Percentiles rank a stretch among this genome's conserved stretches.
These are phyloP conservation scores for Lophura nycthemera DNA, from an alignment of 2,113 vertebrate species.

Conservation along the genomic window DNA sequence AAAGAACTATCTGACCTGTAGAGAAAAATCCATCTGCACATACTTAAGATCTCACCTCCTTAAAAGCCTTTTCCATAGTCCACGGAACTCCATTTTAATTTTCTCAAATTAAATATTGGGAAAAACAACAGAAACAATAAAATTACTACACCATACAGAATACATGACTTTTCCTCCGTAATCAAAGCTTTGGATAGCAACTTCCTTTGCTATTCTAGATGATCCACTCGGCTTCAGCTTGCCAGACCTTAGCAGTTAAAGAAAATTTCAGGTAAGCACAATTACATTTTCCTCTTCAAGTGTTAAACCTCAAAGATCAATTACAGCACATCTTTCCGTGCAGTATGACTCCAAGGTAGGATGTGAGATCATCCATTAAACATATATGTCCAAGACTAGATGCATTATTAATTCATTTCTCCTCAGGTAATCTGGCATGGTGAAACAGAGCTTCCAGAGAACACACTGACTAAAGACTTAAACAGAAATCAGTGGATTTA, in stretches of 20 bases:
- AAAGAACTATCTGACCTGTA: background rate
- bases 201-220: background rate
- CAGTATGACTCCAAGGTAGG: conserved; percentile 21
- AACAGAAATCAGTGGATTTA: conserved; percentile 61
- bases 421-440: conserved; percentile 49
- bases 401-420: conserved; percentile 64
- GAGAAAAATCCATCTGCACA: background rate
- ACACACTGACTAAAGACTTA: conserved; percentile 55
- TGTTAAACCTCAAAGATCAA: conserved; percentile 44
- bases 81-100: background rate
- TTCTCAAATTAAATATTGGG: background rate
- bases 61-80: background rate
- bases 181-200: background rate
- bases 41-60: background rate
- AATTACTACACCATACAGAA: background rate
- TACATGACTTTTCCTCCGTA: background rate
- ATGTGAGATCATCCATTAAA: conserved; percentile 62
- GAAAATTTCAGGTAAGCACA: background rate
- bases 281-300: conserved; percentile 19
- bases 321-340: conserved; percentile 6
- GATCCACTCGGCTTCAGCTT: background rate
- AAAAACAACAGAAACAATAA: background rate
- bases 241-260: background rate
- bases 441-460: conserved; percentile 63
- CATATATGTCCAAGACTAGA: conserved; percentile 38